Conservation (phyloP, 2,797 vertebrate species). For the Ctenopoma kingsleyae region DNA sequence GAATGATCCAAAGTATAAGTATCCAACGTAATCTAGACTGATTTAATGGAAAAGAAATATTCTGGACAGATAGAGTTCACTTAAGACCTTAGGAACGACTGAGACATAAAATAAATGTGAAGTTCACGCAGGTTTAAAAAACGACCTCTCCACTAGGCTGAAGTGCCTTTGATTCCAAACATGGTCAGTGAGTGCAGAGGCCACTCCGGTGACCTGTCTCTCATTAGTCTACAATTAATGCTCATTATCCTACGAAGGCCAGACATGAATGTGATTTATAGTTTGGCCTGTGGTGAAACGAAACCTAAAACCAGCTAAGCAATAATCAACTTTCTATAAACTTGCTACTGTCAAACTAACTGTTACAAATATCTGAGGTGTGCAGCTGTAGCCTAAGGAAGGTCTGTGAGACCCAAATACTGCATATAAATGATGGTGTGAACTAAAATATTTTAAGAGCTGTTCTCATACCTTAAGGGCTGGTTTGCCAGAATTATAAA, state of each 20-base stretch:
- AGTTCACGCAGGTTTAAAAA: conserved; percentile 42
- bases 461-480: conserved; percentile 14
- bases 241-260: conserved; percentile 70
- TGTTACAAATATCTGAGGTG: conserved; percentile 60
- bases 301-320: conserved; percentile 73
- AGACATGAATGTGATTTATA: conserved; percentile 73
- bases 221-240: conserved; percentile 79
- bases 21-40: conserved; percentile 11
- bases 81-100: conserved; percentile 41
- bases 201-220: conserved; percentile 52
- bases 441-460: conserved; percentile 41
- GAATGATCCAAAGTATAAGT: conserved; percentile 38
- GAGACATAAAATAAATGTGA: conserved; percentile 49
- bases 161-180: conserved; percentile 38
- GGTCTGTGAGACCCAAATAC: conserved; percentile 25
- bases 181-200: conserved; percentile 28
- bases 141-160: conserved; percentile 28
- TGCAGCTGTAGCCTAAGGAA: conserved; percentile 46
- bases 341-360: conserved; percentile 50
- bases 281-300: conserved; percentile 63
- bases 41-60: conserved; percentile 51
- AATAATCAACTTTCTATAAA: conserved; percentile 80
- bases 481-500: conserved; percentile 20
- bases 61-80: conserved; percentile 33
- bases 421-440: conserved; percentile 44